Evolutionary conservation across 1,140 invertebrate genomes (phyloP).

Genomic region (Hesperophylax magnus): DNA sequence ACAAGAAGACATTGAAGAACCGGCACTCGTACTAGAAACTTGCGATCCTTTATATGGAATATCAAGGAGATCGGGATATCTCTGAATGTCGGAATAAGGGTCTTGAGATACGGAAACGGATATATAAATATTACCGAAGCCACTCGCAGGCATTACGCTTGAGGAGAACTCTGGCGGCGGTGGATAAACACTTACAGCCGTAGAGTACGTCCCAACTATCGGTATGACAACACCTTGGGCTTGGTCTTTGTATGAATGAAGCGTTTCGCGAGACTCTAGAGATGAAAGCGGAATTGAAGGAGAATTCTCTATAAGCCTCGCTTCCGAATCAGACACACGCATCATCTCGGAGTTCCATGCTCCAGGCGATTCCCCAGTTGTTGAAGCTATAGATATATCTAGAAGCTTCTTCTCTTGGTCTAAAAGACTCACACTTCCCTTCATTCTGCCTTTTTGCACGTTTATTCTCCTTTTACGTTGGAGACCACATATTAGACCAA

Average conservation of each 20-base stretch:
- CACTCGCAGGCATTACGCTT: conserved; percentile 53
- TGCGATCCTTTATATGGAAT: conserved; percentile 75
- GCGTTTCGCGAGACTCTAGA: conserved; percentile 70
- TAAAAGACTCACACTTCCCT: conserved; percentile 79
- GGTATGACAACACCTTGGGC: conserved; percentile 61
- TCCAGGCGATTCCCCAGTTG: conserved; percentile 75
- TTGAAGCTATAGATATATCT: conserved; percentile 82
- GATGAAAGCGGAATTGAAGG: conserved; percentile 60
- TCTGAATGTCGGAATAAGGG: conserved; percentile 72
- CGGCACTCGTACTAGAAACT: conserved; percentile 60
- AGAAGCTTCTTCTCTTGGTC: conserved; percentile 84
- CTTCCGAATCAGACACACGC: conserved; percentile 70
- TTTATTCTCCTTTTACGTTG: conserved; percentile 61
- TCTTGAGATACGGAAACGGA: conserved; percentile 82
- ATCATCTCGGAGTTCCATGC: conserved; percentile 72
- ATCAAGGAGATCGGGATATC: conserved; percentile 85
- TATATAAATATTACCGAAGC: conserved; percentile 81
- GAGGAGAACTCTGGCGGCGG: conserved; percentile 64
- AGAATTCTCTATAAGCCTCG: conserved; percentile 62
- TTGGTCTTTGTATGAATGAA: conserved; percentile 84
- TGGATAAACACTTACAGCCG: conserved; percentile 50
- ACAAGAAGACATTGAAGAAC: conserved; percentile 57
- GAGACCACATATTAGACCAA: conserved; percentile 73
- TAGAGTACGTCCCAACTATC: conserved; percentile 50
- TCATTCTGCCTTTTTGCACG: conserved; percentile 74